Conservation (phyloP, 2,113 vertebrate genomes). For the Ia io region DNA sequence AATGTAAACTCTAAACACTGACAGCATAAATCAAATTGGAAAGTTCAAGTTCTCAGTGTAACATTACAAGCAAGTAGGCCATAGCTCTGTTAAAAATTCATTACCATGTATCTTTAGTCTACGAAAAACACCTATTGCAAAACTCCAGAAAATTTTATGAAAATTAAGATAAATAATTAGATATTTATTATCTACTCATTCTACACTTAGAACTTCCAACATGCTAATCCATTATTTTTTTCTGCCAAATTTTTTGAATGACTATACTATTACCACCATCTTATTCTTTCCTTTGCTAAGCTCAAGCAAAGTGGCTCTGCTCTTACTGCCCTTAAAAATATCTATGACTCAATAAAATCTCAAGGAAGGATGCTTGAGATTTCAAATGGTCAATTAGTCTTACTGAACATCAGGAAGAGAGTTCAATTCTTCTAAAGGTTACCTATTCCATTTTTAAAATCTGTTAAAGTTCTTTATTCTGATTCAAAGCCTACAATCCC, state of each 20-base stretch:
- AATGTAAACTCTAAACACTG: neutral
- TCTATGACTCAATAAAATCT: neutral
- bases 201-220: neutral
- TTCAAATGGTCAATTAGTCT: neutral
- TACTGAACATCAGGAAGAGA: neutral
- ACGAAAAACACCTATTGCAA: conserved; percentile 24
- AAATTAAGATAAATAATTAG: no score
- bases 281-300: neutral
- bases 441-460: neutral
- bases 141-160: conserved; percentile 17
- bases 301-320: conserved; percentile 28
- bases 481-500: conserved; percentile 7
- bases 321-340: conserved; percentile 36
- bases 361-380: neutral
- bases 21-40: no score
- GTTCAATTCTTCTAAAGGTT: neutral
- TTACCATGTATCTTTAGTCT: neutral
- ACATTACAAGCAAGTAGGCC: conserved; percentile 2
- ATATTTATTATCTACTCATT: conserved; percentile 23
- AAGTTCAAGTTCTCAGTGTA: conserved; percentile 24
- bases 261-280: neutral
- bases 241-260: neutral
- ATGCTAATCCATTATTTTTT: neutral
- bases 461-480: neutral
- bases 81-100: neutral